Conservation (phyloP, 2,797 vertebrate genomes). For the Acestrorhynchus altus region DNA sequence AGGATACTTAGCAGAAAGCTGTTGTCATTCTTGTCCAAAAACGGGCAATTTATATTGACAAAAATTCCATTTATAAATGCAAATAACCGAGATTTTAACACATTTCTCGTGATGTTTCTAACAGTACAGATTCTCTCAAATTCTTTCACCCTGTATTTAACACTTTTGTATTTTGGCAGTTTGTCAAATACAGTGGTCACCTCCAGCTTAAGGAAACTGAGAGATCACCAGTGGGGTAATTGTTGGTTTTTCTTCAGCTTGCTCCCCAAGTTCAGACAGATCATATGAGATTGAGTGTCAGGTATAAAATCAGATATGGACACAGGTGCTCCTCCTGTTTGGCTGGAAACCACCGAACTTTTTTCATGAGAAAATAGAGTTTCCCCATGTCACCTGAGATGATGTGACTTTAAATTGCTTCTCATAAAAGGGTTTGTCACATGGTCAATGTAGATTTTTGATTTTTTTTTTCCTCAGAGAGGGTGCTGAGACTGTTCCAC, state of each 20-base stretch:
- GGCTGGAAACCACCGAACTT: constrained; percentile 79
- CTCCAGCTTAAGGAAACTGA: neutral
- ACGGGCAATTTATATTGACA: no score
- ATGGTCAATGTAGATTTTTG: neutral
- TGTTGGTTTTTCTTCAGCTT: constrained; percentile 9
- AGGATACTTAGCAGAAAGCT: no score
- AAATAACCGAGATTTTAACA: no score
- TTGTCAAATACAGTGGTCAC: neutral
- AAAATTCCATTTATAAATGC: no score
- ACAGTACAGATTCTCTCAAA: no score
- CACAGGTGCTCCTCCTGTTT: constrained; percentile 55
- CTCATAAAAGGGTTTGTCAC: constrained; percentile 2
- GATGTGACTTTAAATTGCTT: constrained; percentile 41
- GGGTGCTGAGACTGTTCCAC: neutral
- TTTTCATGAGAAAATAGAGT: constrained; percentile 47
- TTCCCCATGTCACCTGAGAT: constrained; percentile 63
- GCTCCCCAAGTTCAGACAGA: constrained; percentile 43
- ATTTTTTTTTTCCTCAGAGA: neutral
- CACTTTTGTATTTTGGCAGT: no score
- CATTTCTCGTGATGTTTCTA: no score
- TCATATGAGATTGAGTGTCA: constrained; percentile 38
- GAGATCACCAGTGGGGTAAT: constrained; percentile 33
- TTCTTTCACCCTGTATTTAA: no score
- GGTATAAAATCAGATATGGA: constrained; percentile 43
- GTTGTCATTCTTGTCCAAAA: no score